Evolutionary conservation across 2,113 vertebrate genomes (phyloP).

Genomic region (Crotalus horridus): DNA sequence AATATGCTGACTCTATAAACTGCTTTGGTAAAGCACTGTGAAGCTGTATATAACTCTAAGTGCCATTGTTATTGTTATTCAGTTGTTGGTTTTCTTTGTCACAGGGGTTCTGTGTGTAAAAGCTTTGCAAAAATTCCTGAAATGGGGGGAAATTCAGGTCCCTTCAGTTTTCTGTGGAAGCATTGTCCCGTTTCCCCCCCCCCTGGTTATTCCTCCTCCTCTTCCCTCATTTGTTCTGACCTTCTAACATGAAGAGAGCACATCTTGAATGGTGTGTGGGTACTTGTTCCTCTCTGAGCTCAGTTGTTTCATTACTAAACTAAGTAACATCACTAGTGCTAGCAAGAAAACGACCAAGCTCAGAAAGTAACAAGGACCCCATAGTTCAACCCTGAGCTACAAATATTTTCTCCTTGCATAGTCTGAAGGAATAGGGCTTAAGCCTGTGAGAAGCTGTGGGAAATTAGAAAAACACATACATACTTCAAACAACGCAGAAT

Average conservation of each 20-base stretch:
- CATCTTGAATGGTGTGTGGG: neutral
- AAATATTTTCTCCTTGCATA: neutral
- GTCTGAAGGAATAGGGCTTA: neutral
- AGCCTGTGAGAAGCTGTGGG: neutral
- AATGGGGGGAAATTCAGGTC: neutral
- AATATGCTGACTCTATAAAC: neutral
- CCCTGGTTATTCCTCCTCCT: neutral
- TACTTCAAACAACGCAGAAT: neutral
- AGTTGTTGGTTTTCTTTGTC: neutral
- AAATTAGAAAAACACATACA: neutral
- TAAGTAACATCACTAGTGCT: neutral
- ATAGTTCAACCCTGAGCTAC: neutral
- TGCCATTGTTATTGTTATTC: neutral
- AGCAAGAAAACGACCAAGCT: neutral
- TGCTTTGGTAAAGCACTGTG: no score
- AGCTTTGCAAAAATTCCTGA: neutral
- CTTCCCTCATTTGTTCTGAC: no score
- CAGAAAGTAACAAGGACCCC: neutral
- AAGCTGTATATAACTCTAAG: neutral
- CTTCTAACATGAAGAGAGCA: neutral
- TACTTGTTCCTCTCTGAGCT: neutral
- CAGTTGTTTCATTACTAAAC: neutral
- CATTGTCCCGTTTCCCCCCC: neutral
- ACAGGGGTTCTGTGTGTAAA: neutral
- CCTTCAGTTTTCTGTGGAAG: neutral